These are phyloP conservation scores for Chloroceryle inda DNA, from an alignment of 2,797 vertebrate genomes.

Conservation along the genomic window DNA sequence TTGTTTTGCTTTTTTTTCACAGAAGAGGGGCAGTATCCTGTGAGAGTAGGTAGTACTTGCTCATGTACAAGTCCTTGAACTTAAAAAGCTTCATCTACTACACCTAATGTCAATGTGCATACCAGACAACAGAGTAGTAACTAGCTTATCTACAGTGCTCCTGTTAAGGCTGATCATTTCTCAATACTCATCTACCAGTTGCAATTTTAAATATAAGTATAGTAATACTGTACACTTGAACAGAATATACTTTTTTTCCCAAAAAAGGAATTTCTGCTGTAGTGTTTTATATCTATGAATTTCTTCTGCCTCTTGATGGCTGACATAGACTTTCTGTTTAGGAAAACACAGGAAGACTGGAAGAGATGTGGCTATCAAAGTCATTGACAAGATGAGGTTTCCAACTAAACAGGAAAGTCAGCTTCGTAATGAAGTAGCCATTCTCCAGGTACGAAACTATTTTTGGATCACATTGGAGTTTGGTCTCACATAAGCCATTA, in stretches of 20 bases:
- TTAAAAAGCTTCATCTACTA: background rate
- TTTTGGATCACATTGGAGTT: background rate
- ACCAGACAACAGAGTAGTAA: background rate
- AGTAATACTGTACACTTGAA: background rate
- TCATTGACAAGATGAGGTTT: conserved; percentile 99
- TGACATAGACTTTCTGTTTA: conserved; percentile 68
- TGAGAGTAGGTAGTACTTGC: background rate
- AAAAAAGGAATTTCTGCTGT: background rate
- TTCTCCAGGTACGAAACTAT: conserved; percentile 89
- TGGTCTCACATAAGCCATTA: background rate
- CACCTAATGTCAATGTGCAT: background rate
- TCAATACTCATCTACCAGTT: background rate
- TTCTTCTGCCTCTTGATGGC: background rate
- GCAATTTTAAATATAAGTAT: background rate
- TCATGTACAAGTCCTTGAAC: background rate
- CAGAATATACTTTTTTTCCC: background rate
- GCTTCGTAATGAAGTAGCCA: conserved; percentile 97
- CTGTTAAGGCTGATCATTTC: background rate
- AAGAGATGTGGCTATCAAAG: conserved; percentile 97
- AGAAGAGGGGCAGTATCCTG: background rate
- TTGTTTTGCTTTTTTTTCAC: background rate
- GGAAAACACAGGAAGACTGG: conserved; percentile 98
- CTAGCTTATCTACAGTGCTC: background rate
- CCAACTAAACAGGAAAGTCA: conserved; percentile 99
- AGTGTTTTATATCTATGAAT: background rate